Percentiles rank a stretch among this genome's conserved stretches.
These are phyloP conservation scores for Heliconius melpomene DNA, from an alignment of 1,140 invertebrate genomes.

Conservation along the genomic window DNA sequence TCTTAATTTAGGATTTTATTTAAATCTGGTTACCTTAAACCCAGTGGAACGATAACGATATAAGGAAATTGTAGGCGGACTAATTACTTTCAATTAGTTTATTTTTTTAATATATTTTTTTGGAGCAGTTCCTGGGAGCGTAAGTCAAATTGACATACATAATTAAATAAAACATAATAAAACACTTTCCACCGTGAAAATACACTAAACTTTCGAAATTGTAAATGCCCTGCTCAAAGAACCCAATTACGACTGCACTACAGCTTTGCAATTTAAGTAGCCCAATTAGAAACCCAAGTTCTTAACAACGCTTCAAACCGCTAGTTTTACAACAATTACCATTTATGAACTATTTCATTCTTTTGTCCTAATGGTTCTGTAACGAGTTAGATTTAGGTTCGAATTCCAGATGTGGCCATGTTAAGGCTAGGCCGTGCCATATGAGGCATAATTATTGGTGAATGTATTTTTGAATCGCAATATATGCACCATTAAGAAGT, in stretches of 20 bases:
- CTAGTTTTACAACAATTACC: conserved; percentile 14
- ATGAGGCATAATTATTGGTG: no score
- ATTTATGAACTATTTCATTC: neutral
- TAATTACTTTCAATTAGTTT: no score
- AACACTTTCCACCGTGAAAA: neutral
- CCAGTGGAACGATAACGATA: no score
- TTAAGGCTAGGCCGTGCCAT: no score
- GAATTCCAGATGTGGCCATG: neutral
- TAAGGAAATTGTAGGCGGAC: no score
- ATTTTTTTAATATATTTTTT: no score
- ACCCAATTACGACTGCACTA: conserved; percentile 17
- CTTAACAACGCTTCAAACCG: conserved; percentile 12
- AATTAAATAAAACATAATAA: neutral
- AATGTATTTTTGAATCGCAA: no score
- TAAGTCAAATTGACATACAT: neutral
- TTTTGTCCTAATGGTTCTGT: neutral
- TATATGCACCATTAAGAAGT: no score
- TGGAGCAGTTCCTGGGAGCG: no score
- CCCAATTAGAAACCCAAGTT: conserved; percentile 18
- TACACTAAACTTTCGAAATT: conserved; percentile 7
- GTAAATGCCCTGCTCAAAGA: neutral
- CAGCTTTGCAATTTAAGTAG: conserved; percentile 13
- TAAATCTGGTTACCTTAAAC: no score
- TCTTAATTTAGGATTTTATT: no score
- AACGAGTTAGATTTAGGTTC: neutral